Conservation (phyloP, 2,797 vertebrate species). For the Yasuhikotakia modesta region DNA sequence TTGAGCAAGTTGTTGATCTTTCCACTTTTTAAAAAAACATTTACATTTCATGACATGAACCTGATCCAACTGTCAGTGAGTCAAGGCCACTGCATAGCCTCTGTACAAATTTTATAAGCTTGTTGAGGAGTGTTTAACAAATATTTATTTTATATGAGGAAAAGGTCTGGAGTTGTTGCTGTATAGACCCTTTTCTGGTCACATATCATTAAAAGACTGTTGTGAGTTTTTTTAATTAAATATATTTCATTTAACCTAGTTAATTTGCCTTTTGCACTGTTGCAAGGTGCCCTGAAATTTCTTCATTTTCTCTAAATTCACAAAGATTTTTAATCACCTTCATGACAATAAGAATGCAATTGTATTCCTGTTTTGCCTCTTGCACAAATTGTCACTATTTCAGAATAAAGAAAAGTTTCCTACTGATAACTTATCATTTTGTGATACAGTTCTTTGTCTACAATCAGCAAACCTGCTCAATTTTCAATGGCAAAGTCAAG, state of each 20-base stretch:
- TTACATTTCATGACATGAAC: constrained; percentile 52
- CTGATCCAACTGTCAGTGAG: constrained; percentile 43
- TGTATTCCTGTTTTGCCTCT: constrained; percentile 3
- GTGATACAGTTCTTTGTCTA: constrained; percentile 25
- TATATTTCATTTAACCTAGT: not conserved
- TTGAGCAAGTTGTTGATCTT: constrained; percentile 50
- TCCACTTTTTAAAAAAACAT: constrained; percentile 47
- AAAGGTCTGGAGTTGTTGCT: not conserved
- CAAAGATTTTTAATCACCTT: constrained; percentile 19
- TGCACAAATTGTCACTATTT: constrained; percentile 13
- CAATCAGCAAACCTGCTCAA: constrained; percentile 18
- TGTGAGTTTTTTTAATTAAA: not conserved
- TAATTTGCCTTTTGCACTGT: not conserved
- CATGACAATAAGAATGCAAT: constrained; percentile 10
- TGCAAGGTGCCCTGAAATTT: constrained; percentile 7
- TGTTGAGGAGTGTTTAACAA: constrained; percentile 49
- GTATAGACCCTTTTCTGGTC: not conserved
- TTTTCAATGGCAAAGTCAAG: constrained; percentile 43
- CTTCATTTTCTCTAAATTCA: constrained; percentile 6
- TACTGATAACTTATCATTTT: constrained; percentile 18
- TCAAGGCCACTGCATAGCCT: constrained; percentile 33
- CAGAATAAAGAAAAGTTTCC: constrained; percentile 7
- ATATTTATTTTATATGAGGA: constrained; percentile 46
- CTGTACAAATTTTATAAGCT: constrained; percentile 37
- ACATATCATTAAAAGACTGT: not conserved